These are phyloP conservation scores for Uloborus diversus DNA, from an alignment of 1,140 invertebrate genomes.

Conservation along the genomic window DNA sequence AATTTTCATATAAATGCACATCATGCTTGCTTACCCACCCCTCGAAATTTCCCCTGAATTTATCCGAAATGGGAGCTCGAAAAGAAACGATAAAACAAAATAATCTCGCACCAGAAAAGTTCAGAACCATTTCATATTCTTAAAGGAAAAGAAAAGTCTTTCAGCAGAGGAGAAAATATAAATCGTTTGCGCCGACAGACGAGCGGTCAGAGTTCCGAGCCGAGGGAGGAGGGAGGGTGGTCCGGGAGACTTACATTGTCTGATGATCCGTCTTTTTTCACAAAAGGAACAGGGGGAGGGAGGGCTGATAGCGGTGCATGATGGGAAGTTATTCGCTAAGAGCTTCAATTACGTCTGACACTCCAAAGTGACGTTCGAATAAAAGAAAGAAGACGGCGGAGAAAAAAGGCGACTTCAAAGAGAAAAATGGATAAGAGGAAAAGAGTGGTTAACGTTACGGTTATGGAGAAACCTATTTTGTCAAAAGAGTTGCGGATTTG, in stretches of 20 bases:
- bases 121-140: no score
- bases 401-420: background rate
- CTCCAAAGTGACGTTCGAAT: constrained; percentile 6
- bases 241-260: constrained; percentile 1
- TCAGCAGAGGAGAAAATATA: no score
- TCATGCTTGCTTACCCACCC: no score
- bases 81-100: no score
- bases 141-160: no score
- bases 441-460: background rate
- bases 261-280: constrained; percentile 47
- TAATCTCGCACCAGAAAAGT: no score
- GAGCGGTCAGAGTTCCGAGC: background rate
- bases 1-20: no score
- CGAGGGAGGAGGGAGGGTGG: background rate
- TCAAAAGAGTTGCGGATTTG: no score
- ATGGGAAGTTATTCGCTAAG: constrained; percentile 39
- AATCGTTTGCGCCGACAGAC: background rate
- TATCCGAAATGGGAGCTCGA: no score
- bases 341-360: constrained; percentile 52
- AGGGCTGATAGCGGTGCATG: background rate
- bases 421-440: constrained; percentile 8
- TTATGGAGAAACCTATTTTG: no score
- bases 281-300: background rate
- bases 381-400: constrained; percentile 8
- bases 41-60: no score